A percentile compares a stretch with the other conserved stretches of the same genome.
phyloP scores from a whole-genome alignment of 2,888 invertebrate species.

The Odontomyia ornata region DNA sequence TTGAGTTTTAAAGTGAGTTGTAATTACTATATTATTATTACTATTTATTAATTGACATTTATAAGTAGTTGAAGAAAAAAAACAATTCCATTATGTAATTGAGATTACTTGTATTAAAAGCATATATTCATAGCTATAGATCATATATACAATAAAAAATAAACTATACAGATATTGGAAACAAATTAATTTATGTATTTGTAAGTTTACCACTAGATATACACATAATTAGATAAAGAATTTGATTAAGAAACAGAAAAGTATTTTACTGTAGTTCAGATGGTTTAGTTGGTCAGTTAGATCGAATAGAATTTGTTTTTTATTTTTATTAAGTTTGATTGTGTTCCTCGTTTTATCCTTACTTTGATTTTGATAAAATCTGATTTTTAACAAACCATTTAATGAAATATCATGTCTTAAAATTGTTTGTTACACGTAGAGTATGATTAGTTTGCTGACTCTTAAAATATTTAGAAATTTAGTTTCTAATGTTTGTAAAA shows the following conservation, averaged over 20 bases:
- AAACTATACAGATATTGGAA: conserved; percentile 32
- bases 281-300: neutral
- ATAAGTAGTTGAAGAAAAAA: conserved; percentile 38
- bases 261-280: conserved; percentile 41
- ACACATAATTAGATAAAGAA: conserved; percentile 38
- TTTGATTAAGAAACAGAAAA: conserved; percentile 40
- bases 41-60: conserved; percentile 40
- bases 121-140: conserved; percentile 44
- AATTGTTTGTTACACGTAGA: conserved; percentile 7
- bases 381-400: neutral
- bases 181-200: conserved; percentile 40
- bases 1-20: conserved; percentile 35
- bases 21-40: conserved; percentile 35
- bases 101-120: conserved; percentile 42
- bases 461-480: neutral
- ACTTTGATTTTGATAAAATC: neutral
- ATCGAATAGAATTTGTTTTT: conserved; percentile 6
- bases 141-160: conserved; percentile 40
- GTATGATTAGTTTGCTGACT: conserved; percentile 1
- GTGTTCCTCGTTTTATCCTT: conserved; percentile 8
- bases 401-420: neutral
- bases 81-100: conserved; percentile 40
- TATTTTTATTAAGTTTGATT: neutral
- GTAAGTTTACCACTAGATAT: conserved; percentile 45
- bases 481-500: conserved; percentile 10